A percentile compares a stretch with the other conserved stretches of the same genome.
phyloP scores from a whole-genome alignment of 2,797 vertebrate species.

The Rhynchonycteris naso region DNA sequence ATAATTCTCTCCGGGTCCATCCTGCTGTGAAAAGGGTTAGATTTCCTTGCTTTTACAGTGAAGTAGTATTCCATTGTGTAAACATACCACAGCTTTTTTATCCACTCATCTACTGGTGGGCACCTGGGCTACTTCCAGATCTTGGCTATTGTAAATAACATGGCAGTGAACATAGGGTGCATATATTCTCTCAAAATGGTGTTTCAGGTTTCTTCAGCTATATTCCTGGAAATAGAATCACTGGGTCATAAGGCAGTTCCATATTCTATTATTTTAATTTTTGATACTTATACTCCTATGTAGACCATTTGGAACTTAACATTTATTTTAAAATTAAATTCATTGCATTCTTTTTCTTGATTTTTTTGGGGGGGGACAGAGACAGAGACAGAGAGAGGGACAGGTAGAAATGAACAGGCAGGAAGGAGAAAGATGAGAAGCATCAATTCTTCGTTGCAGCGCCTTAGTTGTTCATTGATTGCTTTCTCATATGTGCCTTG shows the following conservation, averaged over 20 bases:
- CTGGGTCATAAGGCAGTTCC: not conserved
- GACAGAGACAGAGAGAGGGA: too few relatives aligned
- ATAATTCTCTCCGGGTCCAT: not conserved
- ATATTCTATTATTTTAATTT: conserved; percentile 18
- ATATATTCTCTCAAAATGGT: not conserved
- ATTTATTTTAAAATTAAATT: conserved; percentile 50
- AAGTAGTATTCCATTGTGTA: not conserved
- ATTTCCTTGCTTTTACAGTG: not conserved
- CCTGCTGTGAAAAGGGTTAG: not conserved
- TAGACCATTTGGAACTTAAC: conserved; percentile 29
- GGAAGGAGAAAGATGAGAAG: too few relatives aligned
- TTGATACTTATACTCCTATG: not conserved
- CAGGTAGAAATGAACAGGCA: too few relatives aligned
- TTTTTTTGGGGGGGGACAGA: too few relatives aligned
- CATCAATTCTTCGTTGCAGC: too few relatives aligned
- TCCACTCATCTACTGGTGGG: not conserved
- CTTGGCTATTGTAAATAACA: not conserved
- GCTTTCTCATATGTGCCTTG: too few relatives aligned
- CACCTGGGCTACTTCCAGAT: not conserved
- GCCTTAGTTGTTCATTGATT: too few relatives aligned
- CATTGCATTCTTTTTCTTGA: conserved; percentile 17
- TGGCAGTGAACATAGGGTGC: not conserved
- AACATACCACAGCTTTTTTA: not conserved
- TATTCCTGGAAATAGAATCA: not conserved
- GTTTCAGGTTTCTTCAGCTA: not conserved